These are phyloP conservation scores for Urophycis tenuis DNA, from an alignment of 2,797 vertebrate species.

Conservation along the genomic window DNA sequence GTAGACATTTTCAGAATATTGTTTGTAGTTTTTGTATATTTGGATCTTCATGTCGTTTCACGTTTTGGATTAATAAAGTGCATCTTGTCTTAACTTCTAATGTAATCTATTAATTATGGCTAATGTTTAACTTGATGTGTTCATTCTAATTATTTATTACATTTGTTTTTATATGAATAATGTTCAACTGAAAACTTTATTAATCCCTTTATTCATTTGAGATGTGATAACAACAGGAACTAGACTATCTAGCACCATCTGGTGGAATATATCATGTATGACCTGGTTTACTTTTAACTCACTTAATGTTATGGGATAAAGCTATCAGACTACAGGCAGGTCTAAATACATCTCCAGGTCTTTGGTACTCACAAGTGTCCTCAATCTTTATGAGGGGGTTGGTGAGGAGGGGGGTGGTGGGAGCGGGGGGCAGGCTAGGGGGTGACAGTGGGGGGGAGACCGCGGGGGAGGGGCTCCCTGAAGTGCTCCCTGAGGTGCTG, in stretches of 20 bases:
- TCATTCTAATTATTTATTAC: background rate
- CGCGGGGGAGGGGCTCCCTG: conserved; percentile 68
- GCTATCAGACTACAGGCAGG: background rate
- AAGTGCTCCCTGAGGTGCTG: conserved; percentile 50
- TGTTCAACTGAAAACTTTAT: background rate
- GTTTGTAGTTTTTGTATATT: background rate
- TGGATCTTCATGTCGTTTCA: background rate
- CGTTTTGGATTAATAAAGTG: background rate
- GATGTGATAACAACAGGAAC: background rate
- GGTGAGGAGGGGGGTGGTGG: conserved; percentile 68
- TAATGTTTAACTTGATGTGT: background rate
- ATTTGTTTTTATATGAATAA: background rate
- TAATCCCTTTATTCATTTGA: background rate
- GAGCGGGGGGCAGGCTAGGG: conserved; percentile 72
- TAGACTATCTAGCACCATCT: conserved; percentile 18
- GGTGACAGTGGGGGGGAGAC: conserved; percentile 67
- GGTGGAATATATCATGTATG: background rate
- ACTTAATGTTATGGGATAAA: background rate
- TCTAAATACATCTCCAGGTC: background rate
- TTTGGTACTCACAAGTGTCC: conserved; percentile 73
- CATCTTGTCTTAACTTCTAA: background rate
- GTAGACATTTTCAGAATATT: too few species aligned
- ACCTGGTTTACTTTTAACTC: background rate
- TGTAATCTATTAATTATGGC: background rate
- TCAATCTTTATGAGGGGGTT: conserved; percentile 76